A percentile compares a stretch with the other conserved stretches of the same genome.
Evolutionary conservation across 1,140 invertebrate species (phyloP).

Genomic region (Bombus breviceps): DNA sequence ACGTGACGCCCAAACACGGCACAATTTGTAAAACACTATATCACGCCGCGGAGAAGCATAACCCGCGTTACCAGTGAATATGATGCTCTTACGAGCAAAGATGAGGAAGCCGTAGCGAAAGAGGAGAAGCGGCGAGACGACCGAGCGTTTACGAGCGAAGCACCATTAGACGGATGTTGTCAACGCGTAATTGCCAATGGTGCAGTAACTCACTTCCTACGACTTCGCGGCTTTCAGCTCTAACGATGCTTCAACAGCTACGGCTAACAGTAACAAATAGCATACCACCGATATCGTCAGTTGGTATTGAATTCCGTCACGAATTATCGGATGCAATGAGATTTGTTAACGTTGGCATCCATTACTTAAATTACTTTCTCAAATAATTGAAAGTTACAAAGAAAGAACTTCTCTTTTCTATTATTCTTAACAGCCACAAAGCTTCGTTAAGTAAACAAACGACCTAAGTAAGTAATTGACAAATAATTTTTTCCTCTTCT

Average conservation of each 20-base stretch:
- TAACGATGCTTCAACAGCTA: slow-evolving; percentile 37
- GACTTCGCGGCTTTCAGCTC: slow-evolving; percentile 53
- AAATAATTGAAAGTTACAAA: too few species aligned
- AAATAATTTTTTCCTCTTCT: too few species aligned
- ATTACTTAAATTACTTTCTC: too few species aligned
- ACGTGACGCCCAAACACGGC: slow-evolving; percentile 15
- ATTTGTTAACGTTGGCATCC: background rate
- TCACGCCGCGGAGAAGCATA: slow-evolving; percentile 36
- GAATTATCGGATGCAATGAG: background rate
- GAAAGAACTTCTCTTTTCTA: too few species aligned
- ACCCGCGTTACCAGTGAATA: slow-evolving; percentile 55
- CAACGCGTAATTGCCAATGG: slow-evolving; percentile 72
- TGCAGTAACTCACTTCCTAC: slow-evolving; percentile 62
- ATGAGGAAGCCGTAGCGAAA: slow-evolving; percentile 55
- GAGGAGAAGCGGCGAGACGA: slow-evolving; percentile 62
- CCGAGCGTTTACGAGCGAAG: slow-evolving; percentile 74
- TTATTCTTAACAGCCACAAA: too few species aligned
- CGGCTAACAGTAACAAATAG: slow-evolving; percentile 33
- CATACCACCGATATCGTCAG: background rate
- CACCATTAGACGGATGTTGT: slow-evolving; percentile 74
- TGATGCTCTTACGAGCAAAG: slow-evolving; percentile 48
- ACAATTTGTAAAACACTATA: slow-evolving; percentile 51
- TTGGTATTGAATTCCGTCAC: background rate
- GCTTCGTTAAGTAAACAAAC: too few species aligned
- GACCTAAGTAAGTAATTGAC: too few species aligned